Conservation (phyloP, 92 coral and sea anemone genomes). For the Porites lobata region DNA sequence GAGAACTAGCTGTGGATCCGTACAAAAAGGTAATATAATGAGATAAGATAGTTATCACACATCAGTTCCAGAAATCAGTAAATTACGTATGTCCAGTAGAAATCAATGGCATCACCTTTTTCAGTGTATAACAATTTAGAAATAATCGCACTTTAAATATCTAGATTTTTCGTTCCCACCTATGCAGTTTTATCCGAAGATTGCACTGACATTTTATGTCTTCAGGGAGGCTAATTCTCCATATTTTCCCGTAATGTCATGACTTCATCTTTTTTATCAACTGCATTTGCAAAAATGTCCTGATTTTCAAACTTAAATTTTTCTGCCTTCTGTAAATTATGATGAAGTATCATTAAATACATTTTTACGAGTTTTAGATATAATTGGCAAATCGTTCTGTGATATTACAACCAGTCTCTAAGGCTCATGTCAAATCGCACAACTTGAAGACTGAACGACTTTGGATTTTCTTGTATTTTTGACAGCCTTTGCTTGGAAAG, state of each 20-base stretch:
- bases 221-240: background rate
- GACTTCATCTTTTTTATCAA: background rate
- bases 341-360: background rate
- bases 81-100: background rate
- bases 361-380: slow-evolving; percentile 21
- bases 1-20: slow-evolving; percentile 50
- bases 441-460: background rate
- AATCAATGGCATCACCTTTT: background rate
- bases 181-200: background rate
- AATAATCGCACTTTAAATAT: background rate
- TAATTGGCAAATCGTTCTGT: background rate
- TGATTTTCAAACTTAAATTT: background rate
- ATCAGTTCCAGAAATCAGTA: background rate
- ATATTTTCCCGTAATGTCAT: background rate
- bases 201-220: background rate
- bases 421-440: background rate
- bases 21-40: slow-evolving; percentile 73
- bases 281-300: too few species aligned
- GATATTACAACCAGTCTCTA: background rate
- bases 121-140: background rate
- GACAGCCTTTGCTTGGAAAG: background rate
- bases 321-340: background rate
- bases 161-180: background rate
- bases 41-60: background rate
- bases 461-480: too few species aligned